Evolutionary conservation across 1,140 invertebrate species (phyloP).

Genomic region (Papilio helenus): DNA sequence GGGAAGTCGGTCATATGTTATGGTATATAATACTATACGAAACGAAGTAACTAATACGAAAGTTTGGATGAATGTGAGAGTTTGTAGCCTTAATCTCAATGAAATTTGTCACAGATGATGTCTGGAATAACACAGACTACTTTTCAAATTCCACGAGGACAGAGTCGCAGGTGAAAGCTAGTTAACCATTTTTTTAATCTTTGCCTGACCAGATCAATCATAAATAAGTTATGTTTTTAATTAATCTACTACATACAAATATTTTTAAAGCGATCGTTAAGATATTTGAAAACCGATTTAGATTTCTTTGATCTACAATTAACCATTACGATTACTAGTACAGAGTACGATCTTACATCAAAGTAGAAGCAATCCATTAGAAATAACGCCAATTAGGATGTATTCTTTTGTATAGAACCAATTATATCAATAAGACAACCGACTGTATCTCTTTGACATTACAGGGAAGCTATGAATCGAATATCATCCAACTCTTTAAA

Average conservation of each 20-base stretch:
- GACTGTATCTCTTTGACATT: too few relatives aligned
- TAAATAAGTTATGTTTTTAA: conserved; percentile 5
- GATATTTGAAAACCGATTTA: neutral
- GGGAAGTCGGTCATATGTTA: neutral
- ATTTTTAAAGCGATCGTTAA: neutral
- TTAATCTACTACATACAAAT: neutral
- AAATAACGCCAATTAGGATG: neutral
- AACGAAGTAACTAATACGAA: too few relatives aligned
- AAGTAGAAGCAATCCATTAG: neutral
- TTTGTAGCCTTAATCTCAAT: too few relatives aligned
- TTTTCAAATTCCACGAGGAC: too few relatives aligned
- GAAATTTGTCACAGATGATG: too few relatives aligned
- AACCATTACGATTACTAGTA: neutral
- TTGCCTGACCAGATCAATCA: neutral
- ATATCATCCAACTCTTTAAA: neutral
- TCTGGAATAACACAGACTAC: too few relatives aligned
- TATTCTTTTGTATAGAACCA: neutral
- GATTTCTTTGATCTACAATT: conserved; percentile 6
- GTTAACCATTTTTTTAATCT: neutral
- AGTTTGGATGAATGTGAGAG: too few relatives aligned
- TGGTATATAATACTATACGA: neutral
- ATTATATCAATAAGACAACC: too few relatives aligned
- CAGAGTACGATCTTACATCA: neutral
- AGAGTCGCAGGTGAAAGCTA: too few relatives aligned
- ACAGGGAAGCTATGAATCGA: too few relatives aligned